Base-by-base conservation (phyloP, 1,140 invertebrate genomes). In the Trigoniulus corallinus region DNA sequence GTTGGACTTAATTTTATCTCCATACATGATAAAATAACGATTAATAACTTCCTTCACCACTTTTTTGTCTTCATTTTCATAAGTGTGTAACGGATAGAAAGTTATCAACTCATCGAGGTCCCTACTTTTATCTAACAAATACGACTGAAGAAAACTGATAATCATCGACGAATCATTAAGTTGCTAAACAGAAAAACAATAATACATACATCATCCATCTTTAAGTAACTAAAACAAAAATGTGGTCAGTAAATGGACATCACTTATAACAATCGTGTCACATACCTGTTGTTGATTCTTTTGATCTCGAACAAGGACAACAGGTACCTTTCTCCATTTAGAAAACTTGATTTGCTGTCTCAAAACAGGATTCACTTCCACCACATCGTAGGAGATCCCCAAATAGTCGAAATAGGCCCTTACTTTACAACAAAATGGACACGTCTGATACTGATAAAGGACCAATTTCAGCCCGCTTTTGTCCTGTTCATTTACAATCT, bases 341-440 rank as follows among this genome's bases (percentile, higher is more conserved):
- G 89, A 91, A 87, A 94, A 98, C 63, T 84, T 87, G 27, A 96
- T 81, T 62, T 96, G 83, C 58, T 82, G 80, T 29, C 87, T 73
- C 0, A 92, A 71, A 1, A 98, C 87, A 26, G 91, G 88, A 72
- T 96, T 87, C 0, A 98, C 95, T 74, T 99, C 95, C 15, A 98
- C 82, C 15, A 98, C 74, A 61, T 97, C 82, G 68, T 98, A 98
- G 0, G 86, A 87, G 47, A 98, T 75, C 2, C 93, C 93, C 68
- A 85, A 81, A 61, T 84, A 92, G 69, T 98, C 92, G 2, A 99
- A 69, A 65, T 89, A 88, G 18, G 88, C 81, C 54, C 95, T 74
- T 0, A 97, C 87, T 74, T 98, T 99, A 62, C 92, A 98, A 67
- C 95, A 98, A 68, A 98, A 99, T 26, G 95, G 95, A 67, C 94